Evolutionary conservation across 1,140 invertebrate genomes (phyloP).

Genomic region (Asbolus verrucosus): DNA sequence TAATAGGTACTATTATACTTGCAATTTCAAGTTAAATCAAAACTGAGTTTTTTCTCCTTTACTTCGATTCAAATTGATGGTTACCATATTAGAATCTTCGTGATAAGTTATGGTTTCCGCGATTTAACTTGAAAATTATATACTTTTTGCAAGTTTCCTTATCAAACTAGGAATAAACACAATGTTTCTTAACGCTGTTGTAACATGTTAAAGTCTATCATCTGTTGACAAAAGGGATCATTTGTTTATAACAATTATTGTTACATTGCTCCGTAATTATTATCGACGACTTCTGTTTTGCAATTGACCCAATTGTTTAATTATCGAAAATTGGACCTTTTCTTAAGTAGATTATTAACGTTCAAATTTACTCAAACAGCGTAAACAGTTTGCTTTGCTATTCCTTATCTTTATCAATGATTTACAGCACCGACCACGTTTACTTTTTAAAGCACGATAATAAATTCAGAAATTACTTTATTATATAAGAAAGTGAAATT

Average conservation of each 20-base stretch:
- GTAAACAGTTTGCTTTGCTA: background rate
- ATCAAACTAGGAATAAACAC: conserved; percentile 2
- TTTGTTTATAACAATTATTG: too few relatives aligned
- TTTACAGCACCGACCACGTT: background rate
- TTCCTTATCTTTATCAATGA: conserved; percentile 12
- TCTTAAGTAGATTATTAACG: background rate
- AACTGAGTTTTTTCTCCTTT: too few relatives aligned
- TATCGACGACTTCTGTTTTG: conserved; percentile 3
- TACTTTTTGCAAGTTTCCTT: background rate
- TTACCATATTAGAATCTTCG: too few relatives aligned
- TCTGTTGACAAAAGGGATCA: background rate
- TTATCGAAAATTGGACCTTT: conserved; percentile 1
- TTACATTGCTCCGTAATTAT: too few relatives aligned
- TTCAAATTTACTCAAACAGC: conserved; percentile 2
- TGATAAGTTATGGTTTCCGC: background rate
- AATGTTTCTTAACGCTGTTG: background rate
- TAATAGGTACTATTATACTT: conserved; percentile 5
- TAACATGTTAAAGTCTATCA: conserved; percentile 9
- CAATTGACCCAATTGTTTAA: conserved; percentile 6
- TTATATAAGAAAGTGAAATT: conserved; percentile 1
- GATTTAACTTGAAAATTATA: too few relatives aligned
- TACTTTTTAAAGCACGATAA: conserved; percentile 18
- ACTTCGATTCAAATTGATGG: too few relatives aligned
- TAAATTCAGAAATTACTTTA: conserved; percentile 25
- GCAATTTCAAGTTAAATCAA: too few relatives aligned